Conservation (phyloP, 2,113 vertebrate species). For the Sinocyclocheilus anophthalmus region DNA sequence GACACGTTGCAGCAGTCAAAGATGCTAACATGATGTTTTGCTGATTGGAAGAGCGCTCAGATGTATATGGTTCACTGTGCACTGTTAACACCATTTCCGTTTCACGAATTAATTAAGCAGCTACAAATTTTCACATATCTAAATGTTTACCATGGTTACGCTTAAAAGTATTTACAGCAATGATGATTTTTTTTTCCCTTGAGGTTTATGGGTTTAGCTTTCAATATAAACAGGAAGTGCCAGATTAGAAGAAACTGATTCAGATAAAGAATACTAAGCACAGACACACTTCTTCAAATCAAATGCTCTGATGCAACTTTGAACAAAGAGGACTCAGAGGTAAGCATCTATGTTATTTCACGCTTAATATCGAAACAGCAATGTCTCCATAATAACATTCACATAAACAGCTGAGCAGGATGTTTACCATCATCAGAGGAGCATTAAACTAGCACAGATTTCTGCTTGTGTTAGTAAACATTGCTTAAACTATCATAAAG, state of each 20-base stretch:
- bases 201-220: background rate
- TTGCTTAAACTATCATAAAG: background rate
- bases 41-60: background rate
- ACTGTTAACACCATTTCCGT: no score
- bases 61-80: no score
- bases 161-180: background rate
- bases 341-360: background rate
- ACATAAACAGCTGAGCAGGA: background rate
- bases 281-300: background rate
- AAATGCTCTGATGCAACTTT: no score
- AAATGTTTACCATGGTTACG: background rate
- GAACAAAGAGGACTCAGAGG: background rate
- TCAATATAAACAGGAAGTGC: background rate
- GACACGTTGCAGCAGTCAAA: background rate
- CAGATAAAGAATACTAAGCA: background rate
- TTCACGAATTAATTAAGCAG: no score
- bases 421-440: background rate
- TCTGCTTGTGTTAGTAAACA: background rate
- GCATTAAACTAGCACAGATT: background rate
- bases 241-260: background rate
- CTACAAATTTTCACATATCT: background rate
- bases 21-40: background rate
- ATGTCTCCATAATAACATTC: background rate
- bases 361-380: background rate
- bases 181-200: background rate